Percentiles rank a stretch among this genome's conserved stretches.
Evolutionary conservation across 1,140 invertebrate species (phyloP).

Genomic region (Hylyphantes graminicola): DNA sequence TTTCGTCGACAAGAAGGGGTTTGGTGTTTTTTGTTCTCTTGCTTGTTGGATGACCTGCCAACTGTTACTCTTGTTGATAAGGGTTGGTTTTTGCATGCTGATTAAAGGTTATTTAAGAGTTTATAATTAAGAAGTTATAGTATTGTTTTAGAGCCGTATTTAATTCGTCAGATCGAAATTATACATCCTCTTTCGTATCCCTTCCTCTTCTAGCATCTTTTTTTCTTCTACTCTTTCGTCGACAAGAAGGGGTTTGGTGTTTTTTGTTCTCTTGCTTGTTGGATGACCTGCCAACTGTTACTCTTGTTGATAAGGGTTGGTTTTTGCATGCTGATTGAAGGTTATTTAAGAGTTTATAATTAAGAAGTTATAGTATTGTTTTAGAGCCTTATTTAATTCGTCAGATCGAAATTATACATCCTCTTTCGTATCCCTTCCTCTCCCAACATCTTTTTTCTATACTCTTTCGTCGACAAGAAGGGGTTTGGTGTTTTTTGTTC

Average conservation of each 20-base stretch:
- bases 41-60: conserved; percentile 18
- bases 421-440: conserved; percentile 3
- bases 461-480: conserved; percentile 35
- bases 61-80: conserved; percentile 19
- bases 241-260: conserved; percentile 51
- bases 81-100: background rate
- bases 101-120: no score
- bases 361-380: no score
- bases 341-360: no score
- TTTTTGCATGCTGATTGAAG: no score
- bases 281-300: conserved; percentile 20
- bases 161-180: no score
- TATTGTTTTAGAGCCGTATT: no score
- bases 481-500: conserved; percentile 48
- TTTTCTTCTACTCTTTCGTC: conserved; percentile 12
- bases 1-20: conserved; percentile 46
- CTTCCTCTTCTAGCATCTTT: background rate
- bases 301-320: background rate
- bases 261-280: conserved; percentile 27
- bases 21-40: conserved; percentile 31
- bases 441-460: background rate
- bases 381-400: no score
- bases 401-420: no score
- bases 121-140: no score
- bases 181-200: background rate